A percentile compares a stretch with the other conserved stretches of the same genome.
Conservation (phyloP, 1,140 invertebrate species). For the Lordiphosa mommai region DNA sequence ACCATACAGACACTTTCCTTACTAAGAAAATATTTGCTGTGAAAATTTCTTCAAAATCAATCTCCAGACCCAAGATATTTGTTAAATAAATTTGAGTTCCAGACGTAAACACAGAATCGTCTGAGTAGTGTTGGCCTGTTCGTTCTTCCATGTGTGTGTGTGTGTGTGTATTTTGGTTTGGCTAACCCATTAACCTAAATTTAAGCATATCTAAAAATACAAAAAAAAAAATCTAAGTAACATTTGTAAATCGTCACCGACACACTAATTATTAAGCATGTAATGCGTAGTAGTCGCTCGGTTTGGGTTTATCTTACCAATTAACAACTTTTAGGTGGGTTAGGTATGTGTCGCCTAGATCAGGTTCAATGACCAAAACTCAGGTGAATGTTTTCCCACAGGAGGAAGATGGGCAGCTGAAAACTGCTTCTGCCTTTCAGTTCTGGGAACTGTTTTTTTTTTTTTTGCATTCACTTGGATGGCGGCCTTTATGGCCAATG, state of each 20-base stretch:
- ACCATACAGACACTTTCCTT: too few species aligned
- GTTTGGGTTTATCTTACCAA: slow-evolving; percentile 35
- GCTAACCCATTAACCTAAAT: slow-evolving; percentile 55
- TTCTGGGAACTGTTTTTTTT: slow-evolving; percentile 15
- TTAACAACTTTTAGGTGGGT: slow-evolving; percentile 31
- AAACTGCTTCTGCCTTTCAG: slow-evolving; percentile 48
- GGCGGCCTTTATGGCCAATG: slow-evolving; percentile 49
- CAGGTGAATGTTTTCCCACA: slow-evolving; percentile 39
- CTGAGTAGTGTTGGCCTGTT: background rate
- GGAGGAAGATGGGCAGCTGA: slow-evolving; percentile 42
- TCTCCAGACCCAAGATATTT: too few species aligned
- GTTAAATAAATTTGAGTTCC: too few species aligned
- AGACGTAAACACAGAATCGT: too few species aligned
- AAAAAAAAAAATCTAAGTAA: slow-evolving; percentile 1
- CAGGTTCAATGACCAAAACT: slow-evolving; percentile 60
- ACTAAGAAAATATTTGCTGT: too few species aligned
- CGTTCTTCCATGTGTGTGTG: background rate
- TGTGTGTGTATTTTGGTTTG: slow-evolving; percentile 2
- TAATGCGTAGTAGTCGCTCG: slow-evolving; percentile 5
- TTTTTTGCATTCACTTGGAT: slow-evolving; percentile 18
- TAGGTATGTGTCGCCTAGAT: slow-evolving; percentile 6
- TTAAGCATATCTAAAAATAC: background rate
- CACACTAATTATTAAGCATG: slow-evolving; percentile 46
- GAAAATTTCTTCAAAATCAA: too few species aligned
- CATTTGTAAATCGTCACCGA: slow-evolving; percentile 47